Evolutionary conservation across 1,140 invertebrate species (phyloP), one percentile per base, ranked within the genome.

Genomic region (Orussus abietinus): DNA sequence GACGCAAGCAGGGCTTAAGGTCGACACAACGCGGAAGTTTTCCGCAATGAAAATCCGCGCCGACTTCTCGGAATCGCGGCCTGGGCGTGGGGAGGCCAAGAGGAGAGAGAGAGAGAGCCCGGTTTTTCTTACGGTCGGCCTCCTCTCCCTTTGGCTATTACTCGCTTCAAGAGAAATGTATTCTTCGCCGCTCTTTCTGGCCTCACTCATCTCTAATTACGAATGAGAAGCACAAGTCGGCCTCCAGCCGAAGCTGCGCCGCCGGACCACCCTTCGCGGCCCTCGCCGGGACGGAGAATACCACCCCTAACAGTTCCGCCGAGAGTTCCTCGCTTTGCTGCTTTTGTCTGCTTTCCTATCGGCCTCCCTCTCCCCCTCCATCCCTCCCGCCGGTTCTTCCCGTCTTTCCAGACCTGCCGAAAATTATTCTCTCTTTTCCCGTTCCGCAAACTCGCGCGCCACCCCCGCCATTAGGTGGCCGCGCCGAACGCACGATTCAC

Each of bases 201-300:
- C 51, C 41, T 56, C 49, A 49, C 54, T 65, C 64, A 63, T 58
- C 60, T 64, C 57, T 71, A 71, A 71, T 68, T 69, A 62, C 52
- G 49, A 69, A 68, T 68, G 54, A 59, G 55, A 66, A 66, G 63
- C 56, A 63, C 10, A n/a, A 56, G 46, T 55, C 46, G 44, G 37
- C 47, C 52, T 18, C 38, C 37, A 39, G 33, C 43, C 25, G 17
- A n/a, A n/a, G 30, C 17, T 22, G 28, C 31, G 39, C 37, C 22
- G 15, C 25, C 18, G 22, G 20, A 18, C 21, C 18, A 13, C 15
- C 13, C n/a, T n/a, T n/a, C 28, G 10, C 12, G 7, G 12, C 28
- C 20, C 13, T 41, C 29, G 17, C 10, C 14, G 18, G 17, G 39
- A 29, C 25, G 22, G 11, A 22, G 11, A 22, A 42, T n/a, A n/a